Percentiles rank a stretch among this genome's conserved stretches.
Conservation (phyloP, 2,888 invertebrate species). For the Epsilonema sp. region DNA sequence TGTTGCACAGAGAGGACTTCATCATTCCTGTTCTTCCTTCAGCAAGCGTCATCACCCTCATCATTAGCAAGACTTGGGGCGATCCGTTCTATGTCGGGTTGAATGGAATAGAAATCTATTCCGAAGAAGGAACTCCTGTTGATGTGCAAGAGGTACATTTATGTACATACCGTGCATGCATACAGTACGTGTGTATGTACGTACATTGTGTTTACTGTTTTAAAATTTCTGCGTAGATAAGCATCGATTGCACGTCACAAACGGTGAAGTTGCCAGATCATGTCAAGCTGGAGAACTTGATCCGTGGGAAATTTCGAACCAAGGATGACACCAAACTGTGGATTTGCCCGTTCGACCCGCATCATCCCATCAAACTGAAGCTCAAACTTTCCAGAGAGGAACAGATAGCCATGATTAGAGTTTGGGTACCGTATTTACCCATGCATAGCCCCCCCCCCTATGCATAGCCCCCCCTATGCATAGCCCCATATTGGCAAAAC, state of each 20-base stretch:
- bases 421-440: too few species aligned
- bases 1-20: too few species aligned
- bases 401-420: conserved; percentile 44
- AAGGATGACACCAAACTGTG: conserved; percentile 57
- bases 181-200: too few species aligned
- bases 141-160: conserved; percentile 42
- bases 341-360: conserved; percentile 45
- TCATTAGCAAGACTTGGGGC: conserved; percentile 55
- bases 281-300: conserved; percentile 37
- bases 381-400: conserved; percentile 39
- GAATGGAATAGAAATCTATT: conserved; percentile 56
- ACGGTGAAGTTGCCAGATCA: too few species aligned
- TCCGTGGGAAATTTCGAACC: conserved; percentile 51
- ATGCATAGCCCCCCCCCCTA: too few species aligned
- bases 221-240: too few species aligned
- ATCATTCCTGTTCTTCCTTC: conserved; percentile 53
- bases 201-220: too few species aligned
- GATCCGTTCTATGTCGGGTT: conserved; percentile 56
- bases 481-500: too few species aligned
- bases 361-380: conserved; percentile 40
- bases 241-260: too few species aligned
- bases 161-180: too few species aligned
- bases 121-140: conserved; percentile 42
- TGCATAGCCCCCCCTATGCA: too few species aligned
- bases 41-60: conserved; percentile 46